These are phyloP conservation scores for Chrysodeixis includens DNA, from an alignment of 2,888 invertebrate genomes.

Conservation along the genomic window DNA sequence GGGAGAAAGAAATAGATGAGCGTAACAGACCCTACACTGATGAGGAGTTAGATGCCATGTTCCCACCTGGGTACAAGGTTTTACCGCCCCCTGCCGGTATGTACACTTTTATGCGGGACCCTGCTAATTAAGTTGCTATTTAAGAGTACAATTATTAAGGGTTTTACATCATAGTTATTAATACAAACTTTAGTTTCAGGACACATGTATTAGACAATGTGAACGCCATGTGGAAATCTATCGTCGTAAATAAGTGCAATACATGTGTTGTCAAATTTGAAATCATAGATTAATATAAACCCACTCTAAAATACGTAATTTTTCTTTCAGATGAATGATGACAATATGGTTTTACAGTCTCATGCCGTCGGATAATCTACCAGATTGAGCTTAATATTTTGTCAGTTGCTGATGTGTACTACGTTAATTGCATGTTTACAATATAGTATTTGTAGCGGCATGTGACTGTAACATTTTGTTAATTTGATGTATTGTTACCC, in stretches of 20 bases:
- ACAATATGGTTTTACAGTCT: constrained; percentile 81
- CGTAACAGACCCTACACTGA: constrained; percentile 98
- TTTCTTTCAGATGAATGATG: constrained; percentile 88
- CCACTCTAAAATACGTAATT: constrained; percentile 81
- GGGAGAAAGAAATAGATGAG: constrained; percentile 99
- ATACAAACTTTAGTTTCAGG: constrained; percentile 86
- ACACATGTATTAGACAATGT: constrained; percentile 83
- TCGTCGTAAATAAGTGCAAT: constrained; percentile 66
- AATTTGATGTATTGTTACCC: constrained; percentile 76
- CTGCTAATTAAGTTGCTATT: constrained; percentile 47
- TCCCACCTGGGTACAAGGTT: constrained; percentile 99
- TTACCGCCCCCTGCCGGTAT: constrained; percentile 97
- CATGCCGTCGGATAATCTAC: constrained; percentile 81
- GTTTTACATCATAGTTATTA: constrained; percentile 81
- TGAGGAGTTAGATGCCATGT: constrained; percentile 99
- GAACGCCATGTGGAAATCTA: constrained; percentile 69
- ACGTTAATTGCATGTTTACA: constrained; percentile 58
- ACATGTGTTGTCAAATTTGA: constrained; percentile 78
- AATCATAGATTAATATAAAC: constrained; percentile 68
- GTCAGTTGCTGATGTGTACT: constrained; percentile 65
- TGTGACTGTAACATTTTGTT: constrained; percentile 58
- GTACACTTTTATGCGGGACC: constrained; percentile 61
- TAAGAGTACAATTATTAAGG: constrained; percentile 53
- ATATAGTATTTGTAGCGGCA: constrained; percentile 56
- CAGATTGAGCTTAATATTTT: constrained; percentile 71